phyloP scores from a whole-genome alignment of 2,888 invertebrate species.

The Plebejus argus region DNA sequence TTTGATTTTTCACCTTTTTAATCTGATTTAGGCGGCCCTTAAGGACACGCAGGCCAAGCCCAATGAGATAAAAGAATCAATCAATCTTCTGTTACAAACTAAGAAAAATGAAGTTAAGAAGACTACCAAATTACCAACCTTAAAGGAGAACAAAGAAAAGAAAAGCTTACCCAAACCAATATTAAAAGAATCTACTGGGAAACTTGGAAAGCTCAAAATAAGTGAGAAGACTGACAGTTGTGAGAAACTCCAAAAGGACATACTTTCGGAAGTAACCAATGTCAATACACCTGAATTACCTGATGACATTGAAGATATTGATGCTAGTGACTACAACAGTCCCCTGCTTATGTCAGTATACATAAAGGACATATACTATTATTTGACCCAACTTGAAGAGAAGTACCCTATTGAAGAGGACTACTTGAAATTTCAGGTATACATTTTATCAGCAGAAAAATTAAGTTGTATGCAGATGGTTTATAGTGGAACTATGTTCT shows the following conservation, averaged over 20 bases:
- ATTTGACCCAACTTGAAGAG: conserved; percentile 88
- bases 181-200: conserved; percentile 62
- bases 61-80: conserved; percentile 55
- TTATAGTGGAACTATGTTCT: not conserved
- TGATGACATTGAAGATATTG: conserved; percentile 85
- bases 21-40: conserved; percentile 54
- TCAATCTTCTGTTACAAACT: conserved; percentile 50
- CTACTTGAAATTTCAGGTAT: conserved; percentile 84
- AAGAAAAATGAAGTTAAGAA: conserved; percentile 59
- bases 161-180: conserved; percentile 56
- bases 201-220: conserved; percentile 62
- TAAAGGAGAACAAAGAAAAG: conserved; percentile 55
- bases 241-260: conserved; percentile 44
- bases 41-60: conserved; percentile 60
- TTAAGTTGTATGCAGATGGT: not conserved
- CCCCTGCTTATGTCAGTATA: conserved; percentile 91
- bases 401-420: conserved; percentile 83
- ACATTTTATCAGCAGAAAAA: conserved; percentile 6
- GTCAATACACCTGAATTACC: conserved; percentile 54
- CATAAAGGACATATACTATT: conserved; percentile 93
- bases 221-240: conserved; percentile 45
- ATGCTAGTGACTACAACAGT: conserved; percentile 86
- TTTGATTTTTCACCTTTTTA: conserved; percentile 18
- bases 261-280: conserved; percentile 20
- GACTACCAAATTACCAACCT: conserved; percentile 50